Evolutionary conservation across 2,888 invertebrate genomes (phyloP).

Genomic region (Pseudococcus viburni): DNA sequence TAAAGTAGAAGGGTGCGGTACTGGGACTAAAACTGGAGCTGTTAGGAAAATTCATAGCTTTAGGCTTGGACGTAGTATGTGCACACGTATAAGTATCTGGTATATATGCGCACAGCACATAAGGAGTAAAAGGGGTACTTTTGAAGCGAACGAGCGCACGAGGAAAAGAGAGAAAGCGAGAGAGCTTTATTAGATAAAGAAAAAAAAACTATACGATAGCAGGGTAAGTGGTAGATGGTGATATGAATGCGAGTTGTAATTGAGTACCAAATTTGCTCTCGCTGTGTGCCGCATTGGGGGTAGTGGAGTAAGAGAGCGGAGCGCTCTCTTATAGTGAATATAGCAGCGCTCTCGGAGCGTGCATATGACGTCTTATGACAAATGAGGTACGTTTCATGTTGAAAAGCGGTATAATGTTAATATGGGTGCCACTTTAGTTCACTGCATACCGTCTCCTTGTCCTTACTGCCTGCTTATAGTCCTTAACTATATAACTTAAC

Average conservation of each 20-base stretch:
- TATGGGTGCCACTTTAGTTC: conserved; percentile 65
- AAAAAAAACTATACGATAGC: conserved; percentile 19
- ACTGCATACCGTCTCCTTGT: conserved; percentile 35
- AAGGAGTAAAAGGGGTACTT: conserved; percentile 1
- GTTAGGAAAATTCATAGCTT: conserved; percentile 24
- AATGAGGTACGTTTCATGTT: conserved; percentile 65
- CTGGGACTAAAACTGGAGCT: background rate
- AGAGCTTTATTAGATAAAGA: conserved; percentile 54
- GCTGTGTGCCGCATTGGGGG: background rate
- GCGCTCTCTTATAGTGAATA: background rate
- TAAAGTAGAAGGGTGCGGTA: background rate
- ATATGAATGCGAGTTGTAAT: conserved; percentile 66
- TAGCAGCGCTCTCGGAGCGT: conserved; percentile 48
- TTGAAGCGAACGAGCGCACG: background rate
- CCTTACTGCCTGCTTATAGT: conserved; percentile 18
- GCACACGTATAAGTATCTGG: background rate
- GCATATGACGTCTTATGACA: conserved; percentile 65
- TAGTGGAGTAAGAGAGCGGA: background rate
- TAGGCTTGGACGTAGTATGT: background rate
- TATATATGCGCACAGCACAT: background rate
- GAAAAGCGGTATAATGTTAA: conserved; percentile 65
- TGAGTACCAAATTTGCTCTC: conserved; percentile 62
- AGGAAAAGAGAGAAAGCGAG: background rate
- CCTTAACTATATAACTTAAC: conserved; percentile 62
- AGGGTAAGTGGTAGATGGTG: conserved; percentile 53